Conservation (phyloP, 53 echinoderm and acorn worm species). For the Mesocentrotus franciscanus region DNA sequence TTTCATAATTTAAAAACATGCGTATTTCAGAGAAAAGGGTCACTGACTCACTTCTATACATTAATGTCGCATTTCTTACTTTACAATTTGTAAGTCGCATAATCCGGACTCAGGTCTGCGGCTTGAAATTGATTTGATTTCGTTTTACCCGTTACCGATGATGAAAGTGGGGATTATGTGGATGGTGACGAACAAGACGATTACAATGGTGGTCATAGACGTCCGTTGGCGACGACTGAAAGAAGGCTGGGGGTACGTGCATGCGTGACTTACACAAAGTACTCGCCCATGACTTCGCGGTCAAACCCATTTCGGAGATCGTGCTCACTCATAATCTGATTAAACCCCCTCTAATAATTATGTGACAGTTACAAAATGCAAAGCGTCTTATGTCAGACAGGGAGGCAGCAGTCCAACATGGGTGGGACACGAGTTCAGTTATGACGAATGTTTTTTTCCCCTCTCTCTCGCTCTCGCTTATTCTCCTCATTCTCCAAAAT, state of each 20-base stretch:
- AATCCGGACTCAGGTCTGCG: not conserved
- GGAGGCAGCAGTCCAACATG: conserved; percentile 29
- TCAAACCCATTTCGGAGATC: conserved; percentile 54
- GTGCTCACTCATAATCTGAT: conserved; percentile 45
- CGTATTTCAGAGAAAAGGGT: no score
- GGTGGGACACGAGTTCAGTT: not conserved
- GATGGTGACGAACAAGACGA: conserved; percentile 15
- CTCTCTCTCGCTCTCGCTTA: not conserved
- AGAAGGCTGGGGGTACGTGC: conserved; percentile 17
- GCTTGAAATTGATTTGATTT: not conserved
- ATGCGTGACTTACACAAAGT: conserved; percentile 38
- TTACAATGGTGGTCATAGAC: not conserved
- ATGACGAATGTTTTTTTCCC: not conserved
- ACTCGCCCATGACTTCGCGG: conserved; percentile 37
- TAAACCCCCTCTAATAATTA: not conserved
- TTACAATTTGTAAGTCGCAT: not conserved
- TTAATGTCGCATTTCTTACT: no score
- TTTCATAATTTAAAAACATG: no score
- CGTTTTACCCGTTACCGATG: not conserved
- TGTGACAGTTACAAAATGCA: conserved; percentile 41
- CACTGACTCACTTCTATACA: no score
- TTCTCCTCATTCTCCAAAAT: no score
- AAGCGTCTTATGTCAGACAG: conserved; percentile 5
- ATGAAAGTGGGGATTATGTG: not conserved
- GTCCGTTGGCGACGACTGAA: conserved; percentile 7